Evolutionary conservation across 2,113 vertebrate genomes (phyloP), one percentile per base, ranked within the genome.

Genomic region (Forbesichthys papilliferus): DNA sequence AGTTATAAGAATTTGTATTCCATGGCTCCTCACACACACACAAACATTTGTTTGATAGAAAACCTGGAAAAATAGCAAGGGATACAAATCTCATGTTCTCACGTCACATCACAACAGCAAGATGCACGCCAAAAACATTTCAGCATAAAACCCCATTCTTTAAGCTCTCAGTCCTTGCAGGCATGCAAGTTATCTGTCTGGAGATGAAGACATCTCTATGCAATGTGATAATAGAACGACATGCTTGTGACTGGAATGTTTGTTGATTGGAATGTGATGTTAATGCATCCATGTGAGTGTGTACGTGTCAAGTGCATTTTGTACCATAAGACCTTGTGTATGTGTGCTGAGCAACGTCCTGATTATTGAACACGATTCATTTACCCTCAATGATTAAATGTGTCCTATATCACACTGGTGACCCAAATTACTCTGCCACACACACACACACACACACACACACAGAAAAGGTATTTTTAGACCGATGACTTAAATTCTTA

Each of bases 341-440:
- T 34, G 11, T 64, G 18, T 27, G 64, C 89, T 88, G 84, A 3
- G 70, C 73, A 88, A 89, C 13, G 74, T 33, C 76, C 71, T 9
- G 71, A 73, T 86, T 78, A 84, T 79, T 79, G 84, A 88, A 81
- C 79, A 73, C 77, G 65, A 75, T 80, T 69, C 58, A 86, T 81
- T 81, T 67, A 77, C 61, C 68, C 80, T 63, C 67, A 76, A 58
- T 82, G 80, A 88, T 88, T 84, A 84, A 86, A 86, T 79, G 70
- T 66, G 77, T 82, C 84, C 75, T 71, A 66, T 49, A 47, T 83
- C 73, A 81, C 64, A 68, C 58, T 63, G 69, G 11, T 81, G 86
- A 81, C 85, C 82, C 75, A 86, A 63, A 85, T 86, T 83, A 64
- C 3, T 49, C 8, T 47, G 36, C 69, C 8, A 42, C 48, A 64